Evolutionary conservation across 2,888 invertebrate genomes (phyloP).

Genomic region (Hesperia comma): DNA sequence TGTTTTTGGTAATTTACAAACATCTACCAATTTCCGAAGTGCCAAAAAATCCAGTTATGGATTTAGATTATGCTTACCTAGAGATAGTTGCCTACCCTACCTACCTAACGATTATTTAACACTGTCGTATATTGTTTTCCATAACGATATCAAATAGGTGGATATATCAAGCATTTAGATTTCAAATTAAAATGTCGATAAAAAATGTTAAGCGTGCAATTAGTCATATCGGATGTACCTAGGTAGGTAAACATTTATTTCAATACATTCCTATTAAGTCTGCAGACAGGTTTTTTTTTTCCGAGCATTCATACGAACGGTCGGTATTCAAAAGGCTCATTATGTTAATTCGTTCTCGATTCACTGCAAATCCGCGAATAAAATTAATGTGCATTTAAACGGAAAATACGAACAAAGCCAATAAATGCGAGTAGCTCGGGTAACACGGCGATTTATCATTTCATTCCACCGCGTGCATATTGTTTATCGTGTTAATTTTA

Average conservation of each 20-base stretch:
- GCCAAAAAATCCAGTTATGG: too few relatives aligned
- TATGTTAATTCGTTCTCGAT: constrained; percentile 78
- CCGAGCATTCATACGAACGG: constrained; percentile 48
- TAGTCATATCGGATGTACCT: constrained; percentile 22
- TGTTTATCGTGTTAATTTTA: constrained; percentile 81
- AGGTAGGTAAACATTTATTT: constrained; percentile 23
- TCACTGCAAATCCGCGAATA: constrained; percentile 78
- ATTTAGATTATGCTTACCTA: too few relatives aligned
- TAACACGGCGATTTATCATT: constrained; percentile 75
- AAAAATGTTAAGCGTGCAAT: constrained; percentile 13
- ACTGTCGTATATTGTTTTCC: too few relatives aligned
- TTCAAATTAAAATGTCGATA: not conserved
- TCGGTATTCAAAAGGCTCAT: constrained; percentile 72
- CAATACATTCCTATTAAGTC: constrained; percentile 32
- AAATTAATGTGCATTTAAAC: constrained; percentile 80
- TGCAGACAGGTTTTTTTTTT: constrained; percentile 35
- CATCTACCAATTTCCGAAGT: too few relatives aligned
- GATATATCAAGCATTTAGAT: too few relatives aligned
- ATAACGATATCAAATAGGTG: too few relatives aligned
- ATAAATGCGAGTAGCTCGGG: constrained; percentile 69
- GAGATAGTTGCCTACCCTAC: too few relatives aligned
- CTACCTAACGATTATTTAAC: too few relatives aligned
- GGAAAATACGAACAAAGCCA: constrained; percentile 77
- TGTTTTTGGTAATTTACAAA: too few relatives aligned
- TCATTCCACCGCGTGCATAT: constrained; percentile 67